Conservation (phyloP, 2,888 invertebrate genomes). For the Lochmaea capreae region DNA sequence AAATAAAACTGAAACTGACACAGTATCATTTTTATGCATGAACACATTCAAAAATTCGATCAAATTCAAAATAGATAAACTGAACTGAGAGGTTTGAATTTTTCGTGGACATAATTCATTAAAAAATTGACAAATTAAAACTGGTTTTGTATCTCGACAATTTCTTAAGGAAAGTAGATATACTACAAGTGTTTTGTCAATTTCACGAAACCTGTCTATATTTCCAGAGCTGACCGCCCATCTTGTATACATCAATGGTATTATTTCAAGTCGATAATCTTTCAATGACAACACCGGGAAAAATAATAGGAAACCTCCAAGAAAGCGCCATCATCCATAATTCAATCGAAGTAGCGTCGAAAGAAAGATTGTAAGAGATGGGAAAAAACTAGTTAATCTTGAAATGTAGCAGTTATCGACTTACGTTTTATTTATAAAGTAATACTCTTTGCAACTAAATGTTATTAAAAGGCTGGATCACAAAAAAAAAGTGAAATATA, state of each 20-base stretch:
- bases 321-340: conserved; percentile 41
- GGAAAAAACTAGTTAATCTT: conserved; percentile 6
- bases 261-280: conserved; percentile 31
- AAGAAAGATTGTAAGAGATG: conserved; percentile 18
- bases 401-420: not conserved
- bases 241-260: conserved; percentile 30
- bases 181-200: conserved; percentile 6
- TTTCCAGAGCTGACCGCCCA: conserved; percentile 24
- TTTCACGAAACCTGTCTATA: conserved; percentile 18
- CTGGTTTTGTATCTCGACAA: not conserved
- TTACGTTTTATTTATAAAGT: not conserved
- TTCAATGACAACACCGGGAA: conserved; percentile 36
- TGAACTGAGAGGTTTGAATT: too few relatives aligned
- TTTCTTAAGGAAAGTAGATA: not conserved
- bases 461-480: too few relatives aligned
- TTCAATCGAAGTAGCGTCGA: conserved; percentile 27
- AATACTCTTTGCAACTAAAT: too few relatives aligned
- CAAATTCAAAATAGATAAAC: too few relatives aligned
- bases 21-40: too few relatives aligned
- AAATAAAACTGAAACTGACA: too few relatives aligned
- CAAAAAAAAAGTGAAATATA: too few relatives aligned
- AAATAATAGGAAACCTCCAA: conserved; percentile 39
- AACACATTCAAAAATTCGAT: too few relatives aligned
- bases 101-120: too few relatives aligned
- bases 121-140: not conserved